Percentiles rank a stretch among this genome's conserved stretches.
Evolutionary conservation across 2,888 invertebrate genomes (phyloP).

Genomic region (Coremacera marginata): DNA sequence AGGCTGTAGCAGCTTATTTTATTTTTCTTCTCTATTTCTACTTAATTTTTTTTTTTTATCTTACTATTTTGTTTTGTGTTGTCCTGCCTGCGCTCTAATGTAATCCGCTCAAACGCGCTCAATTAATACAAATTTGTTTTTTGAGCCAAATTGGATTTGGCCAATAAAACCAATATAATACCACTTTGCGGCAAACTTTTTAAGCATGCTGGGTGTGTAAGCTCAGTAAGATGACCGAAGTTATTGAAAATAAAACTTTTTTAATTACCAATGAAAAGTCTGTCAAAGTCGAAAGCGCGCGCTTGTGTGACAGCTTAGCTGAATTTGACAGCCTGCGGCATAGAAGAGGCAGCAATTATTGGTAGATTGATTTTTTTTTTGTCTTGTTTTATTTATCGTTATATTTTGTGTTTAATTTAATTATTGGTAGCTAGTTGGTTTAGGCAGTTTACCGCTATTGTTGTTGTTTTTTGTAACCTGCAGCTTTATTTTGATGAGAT

Average conservation of each 20-base stretch:
- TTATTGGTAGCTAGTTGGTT: not conserved
- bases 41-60: not conserved
- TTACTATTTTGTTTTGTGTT: not conserved
- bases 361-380: not conserved
- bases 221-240: not conserved
- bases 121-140: constrained; percentile 25
- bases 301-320: not conserved
- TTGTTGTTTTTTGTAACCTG: not conserved
- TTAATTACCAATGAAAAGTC: constrained; percentile 27
- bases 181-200: constrained; percentile 23
- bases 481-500: not conserved
- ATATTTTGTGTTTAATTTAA: not conserved
- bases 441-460: not conserved
- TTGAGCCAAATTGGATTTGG: constrained; percentile 19
- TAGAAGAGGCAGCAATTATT: not conserved
- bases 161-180: constrained; percentile 27
- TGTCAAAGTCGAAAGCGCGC: constrained; percentile 3
- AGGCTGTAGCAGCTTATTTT: not conserved
- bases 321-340: not conserved
- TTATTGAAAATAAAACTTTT: constrained; percentile 23
- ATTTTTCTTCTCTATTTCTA: not conserved
- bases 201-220: not conserved
- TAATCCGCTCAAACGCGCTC: constrained; percentile 21
- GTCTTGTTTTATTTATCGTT: not conserved
- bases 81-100: not conserved